phyloP scores from a whole-genome alignment of 2,888 invertebrate species.

The Pandemis cinnamomeana region DNA sequence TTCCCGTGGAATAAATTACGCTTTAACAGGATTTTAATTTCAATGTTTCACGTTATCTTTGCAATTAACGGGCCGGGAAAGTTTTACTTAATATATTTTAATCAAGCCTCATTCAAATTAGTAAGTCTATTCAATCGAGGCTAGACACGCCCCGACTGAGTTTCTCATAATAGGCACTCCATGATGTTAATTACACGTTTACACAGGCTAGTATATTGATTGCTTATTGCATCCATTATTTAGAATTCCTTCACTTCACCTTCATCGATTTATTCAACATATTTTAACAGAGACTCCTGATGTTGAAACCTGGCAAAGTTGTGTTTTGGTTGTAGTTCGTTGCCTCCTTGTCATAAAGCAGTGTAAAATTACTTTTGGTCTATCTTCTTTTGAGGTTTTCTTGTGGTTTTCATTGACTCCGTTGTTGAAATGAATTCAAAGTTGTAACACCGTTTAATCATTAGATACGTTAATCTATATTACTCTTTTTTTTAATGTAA shows the following conservation, averaged over 20 bases:
- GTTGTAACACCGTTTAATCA: too few relatives aligned
- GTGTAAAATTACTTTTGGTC: background rate
- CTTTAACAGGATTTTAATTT: constrained; percentile 6
- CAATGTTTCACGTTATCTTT: constrained; percentile 1
- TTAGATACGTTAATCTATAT: too few relatives aligned
- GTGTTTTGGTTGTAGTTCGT: background rate
- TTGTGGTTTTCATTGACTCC: background rate
- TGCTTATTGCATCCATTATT: constrained; percentile 4
- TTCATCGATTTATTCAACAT: background rate
- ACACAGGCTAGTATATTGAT: background rate
- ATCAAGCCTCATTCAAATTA: background rate
- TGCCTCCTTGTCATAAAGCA: background rate
- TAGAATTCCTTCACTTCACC: background rate
- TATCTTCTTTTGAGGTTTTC: background rate
- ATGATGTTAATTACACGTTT: background rate
- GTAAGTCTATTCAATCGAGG: constrained; percentile 9
- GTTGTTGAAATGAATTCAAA: background rate
- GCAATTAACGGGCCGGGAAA: background rate
- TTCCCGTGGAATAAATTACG: background rate
- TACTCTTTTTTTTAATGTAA: too few relatives aligned
- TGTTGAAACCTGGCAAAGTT: background rate
- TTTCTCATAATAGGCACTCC: background rate
- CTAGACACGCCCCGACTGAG: background rate
- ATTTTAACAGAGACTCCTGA: background rate
- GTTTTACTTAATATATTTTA: constrained; percentile 11